Percentiles rank a stretch among this genome's conserved stretches.
Conservation (phyloP, 2,888 invertebrate species). For the Scaptomyza parva region DNA sequence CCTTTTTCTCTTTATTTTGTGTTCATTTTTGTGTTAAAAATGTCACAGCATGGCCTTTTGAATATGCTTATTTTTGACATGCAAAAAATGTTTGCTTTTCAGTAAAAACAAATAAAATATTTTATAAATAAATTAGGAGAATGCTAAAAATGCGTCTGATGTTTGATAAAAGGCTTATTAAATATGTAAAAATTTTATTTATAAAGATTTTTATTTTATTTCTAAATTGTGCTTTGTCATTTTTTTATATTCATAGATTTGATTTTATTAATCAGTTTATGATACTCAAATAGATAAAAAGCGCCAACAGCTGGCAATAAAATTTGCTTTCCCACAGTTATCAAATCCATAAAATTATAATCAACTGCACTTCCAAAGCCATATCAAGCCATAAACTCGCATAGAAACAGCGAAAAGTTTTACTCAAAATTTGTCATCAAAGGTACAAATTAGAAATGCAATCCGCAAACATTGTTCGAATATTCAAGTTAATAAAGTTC, state of each 20-base stretch:
- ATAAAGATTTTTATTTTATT: background rate
- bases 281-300: slow-evolving; percentile 1
- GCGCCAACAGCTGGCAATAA: slow-evolving; percentile 7
- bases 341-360: slow-evolving; percentile 12
- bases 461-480: background rate
- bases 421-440: background rate
- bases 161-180: background rate
- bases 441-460: background rate
- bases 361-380: slow-evolving; percentile 26
- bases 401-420: background rate
- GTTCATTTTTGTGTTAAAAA: slow-evolving; percentile 12
- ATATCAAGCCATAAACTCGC: slow-evolving; percentile 4
- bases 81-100: slow-evolving; percentile 16
- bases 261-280: background rate
- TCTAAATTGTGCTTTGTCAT: slow-evolving; percentile 1
- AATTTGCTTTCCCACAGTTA: slow-evolving; percentile 7
- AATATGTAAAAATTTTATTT: background rate
- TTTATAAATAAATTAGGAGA: slow-evolving; percentile 6
- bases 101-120: background rate
- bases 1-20: slow-evolving; percentile 11
- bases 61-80: slow-evolving; percentile 17
- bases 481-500: background rate
- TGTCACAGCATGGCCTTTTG: slow-evolving; percentile 17
- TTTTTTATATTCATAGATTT: background rate
- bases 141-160: background rate